Percentiles rank a stretch among this genome's conserved stretches.
Evolutionary conservation across 2,113 vertebrate genomes (phyloP).

Genomic region (Paratilapia polleni): DNA sequence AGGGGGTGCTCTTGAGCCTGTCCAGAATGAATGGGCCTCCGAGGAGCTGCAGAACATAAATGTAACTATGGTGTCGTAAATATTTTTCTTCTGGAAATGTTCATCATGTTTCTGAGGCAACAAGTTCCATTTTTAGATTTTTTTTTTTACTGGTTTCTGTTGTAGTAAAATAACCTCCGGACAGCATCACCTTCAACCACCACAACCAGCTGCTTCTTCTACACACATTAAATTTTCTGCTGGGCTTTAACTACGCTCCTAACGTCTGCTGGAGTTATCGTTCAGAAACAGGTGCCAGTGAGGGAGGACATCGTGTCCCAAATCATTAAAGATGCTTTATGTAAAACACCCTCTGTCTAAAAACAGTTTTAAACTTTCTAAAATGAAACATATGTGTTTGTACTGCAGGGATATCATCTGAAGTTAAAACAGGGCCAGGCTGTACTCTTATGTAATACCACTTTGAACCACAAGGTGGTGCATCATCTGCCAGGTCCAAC

Average conservation of each 20-base stretch:
- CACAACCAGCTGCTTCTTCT: background rate
- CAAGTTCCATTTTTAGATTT: no score
- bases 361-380: background rate
- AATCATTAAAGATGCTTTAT: background rate
- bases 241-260: background rate
- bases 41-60: background rate
- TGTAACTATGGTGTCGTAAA: background rate
- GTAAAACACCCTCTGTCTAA: background rate
- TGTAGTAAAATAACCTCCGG: no score
- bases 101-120: no score
- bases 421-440: rapidly evolving
- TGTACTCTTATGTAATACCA: background rate
- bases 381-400: background rate
- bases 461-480: background rate
- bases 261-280: background rate
- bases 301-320: background rate
- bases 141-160: no score
- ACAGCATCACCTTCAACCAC: no score
- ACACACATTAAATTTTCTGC: no score
- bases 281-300: background rate
- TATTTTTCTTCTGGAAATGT: no score
- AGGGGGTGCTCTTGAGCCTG: background rate
- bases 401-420: background rate
- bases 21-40: background rate
- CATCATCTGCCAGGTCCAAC: background rate